Conservation (phyloP, 2,888 invertebrate genomes). For the Ypsolopha sequella region DNA sequence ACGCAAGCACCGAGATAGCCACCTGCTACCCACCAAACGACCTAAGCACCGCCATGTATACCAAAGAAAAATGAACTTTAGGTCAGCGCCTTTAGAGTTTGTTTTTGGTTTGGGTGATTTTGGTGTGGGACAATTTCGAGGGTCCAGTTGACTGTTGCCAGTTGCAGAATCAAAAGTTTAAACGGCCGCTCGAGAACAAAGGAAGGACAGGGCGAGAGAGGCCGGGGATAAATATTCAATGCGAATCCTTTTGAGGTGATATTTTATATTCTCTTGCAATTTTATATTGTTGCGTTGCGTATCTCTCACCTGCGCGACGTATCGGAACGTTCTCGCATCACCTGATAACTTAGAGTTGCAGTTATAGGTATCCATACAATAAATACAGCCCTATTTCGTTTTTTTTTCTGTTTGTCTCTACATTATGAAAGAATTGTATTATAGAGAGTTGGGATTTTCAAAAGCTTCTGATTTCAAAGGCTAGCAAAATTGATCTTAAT, state of each 20-base stretch:
- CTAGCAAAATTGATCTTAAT: no score
- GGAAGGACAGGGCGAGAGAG: slow-evolving; percentile 50
- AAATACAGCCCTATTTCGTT: no score
- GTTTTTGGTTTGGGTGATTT: slow-evolving; percentile 11
- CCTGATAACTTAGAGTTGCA: not conserved
- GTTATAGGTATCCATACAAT: no score
- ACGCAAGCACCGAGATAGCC: slow-evolving; percentile 66
- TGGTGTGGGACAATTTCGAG: slow-evolving; percentile 32
- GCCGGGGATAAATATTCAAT: slow-evolving; percentile 64
- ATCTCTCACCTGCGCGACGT: slow-evolving; percentile 58
- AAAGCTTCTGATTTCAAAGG: no score
- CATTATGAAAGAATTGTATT: no score
- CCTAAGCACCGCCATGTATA: slow-evolving; percentile 19
- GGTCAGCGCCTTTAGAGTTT: slow-evolving; percentile 13
- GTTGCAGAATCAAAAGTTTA: slow-evolving; percentile 71
- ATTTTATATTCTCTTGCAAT: slow-evolving; percentile 55
- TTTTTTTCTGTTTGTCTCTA: no score
- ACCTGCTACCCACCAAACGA: slow-evolving; percentile 32
- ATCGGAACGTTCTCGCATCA: slow-evolving; percentile 27
- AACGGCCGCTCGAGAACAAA: slow-evolving; percentile 66
- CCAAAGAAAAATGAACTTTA: slow-evolving; percentile 15
- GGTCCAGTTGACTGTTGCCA: slow-evolving; percentile 68
- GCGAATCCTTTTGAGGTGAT: slow-evolving; percentile 67
- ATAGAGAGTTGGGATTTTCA: no score
- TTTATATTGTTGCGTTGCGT: slow-evolving; percentile 45